Percentiles rank a stretch among this genome's conserved stretches.
Conservation (phyloP, 2,113 vertebrate species). For the Dromaius novaehollandiae region DNA sequence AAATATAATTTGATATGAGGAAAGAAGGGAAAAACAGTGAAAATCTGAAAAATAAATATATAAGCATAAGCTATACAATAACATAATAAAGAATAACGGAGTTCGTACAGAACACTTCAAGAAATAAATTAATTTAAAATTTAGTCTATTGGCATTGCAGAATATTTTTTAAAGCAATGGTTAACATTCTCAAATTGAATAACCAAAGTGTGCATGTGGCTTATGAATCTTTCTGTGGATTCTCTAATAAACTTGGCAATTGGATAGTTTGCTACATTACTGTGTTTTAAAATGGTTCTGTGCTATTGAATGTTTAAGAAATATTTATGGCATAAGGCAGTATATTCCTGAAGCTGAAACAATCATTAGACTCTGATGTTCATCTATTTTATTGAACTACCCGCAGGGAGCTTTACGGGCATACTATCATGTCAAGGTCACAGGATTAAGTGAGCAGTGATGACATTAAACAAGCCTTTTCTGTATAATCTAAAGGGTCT, state of each 20-base stretch:
- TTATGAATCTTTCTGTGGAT: not conserved
- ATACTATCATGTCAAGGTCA: conserved; percentile 68
- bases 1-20: not conserved
- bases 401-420: conserved; percentile 63
- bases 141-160: not conserved
- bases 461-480: conserved; percentile 74
- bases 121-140: not conserved
- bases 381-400: conserved; percentile 67
- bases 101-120: not conserved
- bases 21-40: not conserved
- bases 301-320: not conserved
- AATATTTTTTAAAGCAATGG: not conserved
- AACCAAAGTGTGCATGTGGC: not conserved
- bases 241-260: not conserved
- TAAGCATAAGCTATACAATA: not conserved
- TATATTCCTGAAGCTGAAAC: conserved; percentile 62
- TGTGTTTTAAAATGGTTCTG: not conserved
- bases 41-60: not conserved
- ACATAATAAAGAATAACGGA: not conserved
- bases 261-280: not conserved
- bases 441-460: conserved; percentile 76
- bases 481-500: conserved; percentile 71
- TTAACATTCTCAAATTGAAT: not conserved
- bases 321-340: not conserved
- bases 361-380: conserved; percentile 56